A percentile compares a stretch with the other conserved stretches of the same genome.
Evolutionary conservation across 2,113 vertebrate genomes (phyloP).

Genomic region (Cygnus buccinator): DNA sequence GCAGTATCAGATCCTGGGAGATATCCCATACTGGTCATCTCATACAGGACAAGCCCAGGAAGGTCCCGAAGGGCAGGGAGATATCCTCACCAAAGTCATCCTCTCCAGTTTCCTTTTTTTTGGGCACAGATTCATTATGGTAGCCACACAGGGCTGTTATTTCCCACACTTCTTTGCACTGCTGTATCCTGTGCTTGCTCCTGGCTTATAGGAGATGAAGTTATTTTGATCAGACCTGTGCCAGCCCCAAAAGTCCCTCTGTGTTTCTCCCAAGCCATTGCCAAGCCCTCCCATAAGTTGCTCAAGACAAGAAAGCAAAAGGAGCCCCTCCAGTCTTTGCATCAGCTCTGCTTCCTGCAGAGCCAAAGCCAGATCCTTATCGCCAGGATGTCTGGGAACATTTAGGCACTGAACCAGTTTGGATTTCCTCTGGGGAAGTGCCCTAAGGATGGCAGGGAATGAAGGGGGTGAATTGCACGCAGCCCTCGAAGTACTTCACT

Average conservation of each 20-base stretch:
- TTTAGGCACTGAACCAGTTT: rapidly evolving
- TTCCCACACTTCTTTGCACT: background rate
- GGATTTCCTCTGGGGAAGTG: background rate
- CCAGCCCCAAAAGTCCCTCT: constrained; percentile 1
- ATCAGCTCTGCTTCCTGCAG: background rate
- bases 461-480: rapidly evolving
- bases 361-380: background rate
- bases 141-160: background rate
- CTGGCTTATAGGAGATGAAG: rapidly evolving
- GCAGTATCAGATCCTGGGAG: background rate
- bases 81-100: background rate
- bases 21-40: background rate
- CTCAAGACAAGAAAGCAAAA: background rate
- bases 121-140: background rate
- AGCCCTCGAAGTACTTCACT: background rate
- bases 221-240: background rate
- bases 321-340: background rate
- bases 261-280: background rate
- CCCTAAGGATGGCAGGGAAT: background rate
- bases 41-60: background rate
- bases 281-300: background rate
- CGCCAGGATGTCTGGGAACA: background rate
- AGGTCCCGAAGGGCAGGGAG: rapidly evolving
- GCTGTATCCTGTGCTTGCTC: background rate
- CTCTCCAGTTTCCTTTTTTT: background rate